Base-by-base conservation (phyloP, 2,797 vertebrate genomes). In the Naso thynnoides region DNA sequence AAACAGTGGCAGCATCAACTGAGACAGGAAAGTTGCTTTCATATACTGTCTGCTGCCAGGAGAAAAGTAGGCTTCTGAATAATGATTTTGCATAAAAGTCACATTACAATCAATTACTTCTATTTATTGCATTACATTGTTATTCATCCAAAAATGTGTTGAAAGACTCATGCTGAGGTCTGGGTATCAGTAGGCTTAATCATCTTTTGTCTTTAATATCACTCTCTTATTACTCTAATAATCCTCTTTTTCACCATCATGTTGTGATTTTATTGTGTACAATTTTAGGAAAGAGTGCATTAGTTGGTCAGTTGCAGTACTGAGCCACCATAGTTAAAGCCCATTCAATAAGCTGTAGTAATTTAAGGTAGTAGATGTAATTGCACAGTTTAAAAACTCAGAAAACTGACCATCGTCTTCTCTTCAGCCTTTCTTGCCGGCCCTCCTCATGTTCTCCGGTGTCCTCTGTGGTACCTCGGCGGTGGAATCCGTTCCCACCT, bases 391-490 rank as follows among this genome's bases (percentile, higher is more conserved):
- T 9, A 14, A 19, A 18, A 47, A 61, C 13, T 26, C 1, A 47
- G 6, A 14, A 3, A 53, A 36, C 16, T 38, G 27, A 33, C n/a
- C 47, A 5, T n/a, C 0, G 2, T 44, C 7, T 15, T 68, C 31
- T 79, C 55, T 33, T 23, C 82, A 91, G 91, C 29, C 76, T 18
- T 16, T 78, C 59, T 10, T 36, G 0, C 0, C 75, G 14, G 29
- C 2, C 1, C 63, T 92, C 26, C 0, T 92, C 60, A 67, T 92
- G 47, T 33, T 90, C 36, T 36, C 31, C 10, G 79, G 2, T 6
- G 14, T 52, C 24, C n/a, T 52, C 41, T 10, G 36, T 13, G 21
- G 39, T 14, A 33, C 41, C 6, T 24, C 26, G 1, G 6, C 1
- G 3, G 29, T 19, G 2, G 15, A 52, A 1, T 2, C 67, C 13